A percentile compares a stretch with the other conserved stretches of the same genome.
phyloP scores from a whole-genome alignment of 1,140 invertebrate species.

The Brachionus sp. region DNA sequence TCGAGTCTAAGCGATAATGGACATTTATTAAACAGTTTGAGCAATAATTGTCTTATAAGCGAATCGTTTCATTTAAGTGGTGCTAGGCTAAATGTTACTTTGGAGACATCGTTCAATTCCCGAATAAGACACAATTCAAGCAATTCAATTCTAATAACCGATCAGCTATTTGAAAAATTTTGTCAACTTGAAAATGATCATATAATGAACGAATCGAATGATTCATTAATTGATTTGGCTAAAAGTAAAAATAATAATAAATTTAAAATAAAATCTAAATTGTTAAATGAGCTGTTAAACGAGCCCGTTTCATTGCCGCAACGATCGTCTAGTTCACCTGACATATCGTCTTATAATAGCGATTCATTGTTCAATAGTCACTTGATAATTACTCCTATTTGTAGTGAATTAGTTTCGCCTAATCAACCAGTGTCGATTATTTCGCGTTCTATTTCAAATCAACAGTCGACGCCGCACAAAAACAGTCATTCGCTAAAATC shows the following conservation, averaged over 20 bases:
- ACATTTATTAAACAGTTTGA: background rate
- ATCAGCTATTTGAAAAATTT: conserved; percentile 34
- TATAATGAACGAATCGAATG: conserved; percentile 4
- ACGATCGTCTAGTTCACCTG: background rate
- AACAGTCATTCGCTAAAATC: background rate
- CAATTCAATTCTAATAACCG: background rate
- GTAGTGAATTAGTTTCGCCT: conserved; percentile 28
- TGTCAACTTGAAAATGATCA: background rate
- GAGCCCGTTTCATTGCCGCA: background rate
- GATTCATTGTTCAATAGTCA: conserved; percentile 43
- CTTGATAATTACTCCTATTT: conserved; percentile 35
- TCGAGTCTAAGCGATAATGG: conserved; percentile 2
- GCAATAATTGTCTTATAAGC: background rate
- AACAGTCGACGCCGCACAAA: background rate
- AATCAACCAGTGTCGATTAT: conserved; percentile 3
- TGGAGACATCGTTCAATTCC: background rate
- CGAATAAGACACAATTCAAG: background rate
- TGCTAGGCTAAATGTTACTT: background rate
- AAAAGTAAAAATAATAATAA: background rate
- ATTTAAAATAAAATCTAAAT: background rate
- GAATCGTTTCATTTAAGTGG: background rate
- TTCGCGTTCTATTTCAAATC: background rate
- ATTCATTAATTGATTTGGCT: background rate
- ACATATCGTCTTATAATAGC: conserved; percentile 3
- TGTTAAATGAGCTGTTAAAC: background rate